Conservation (phyloP, 2,113 vertebrate genomes). For the Chiloscyllium plagiosum region DNA sequence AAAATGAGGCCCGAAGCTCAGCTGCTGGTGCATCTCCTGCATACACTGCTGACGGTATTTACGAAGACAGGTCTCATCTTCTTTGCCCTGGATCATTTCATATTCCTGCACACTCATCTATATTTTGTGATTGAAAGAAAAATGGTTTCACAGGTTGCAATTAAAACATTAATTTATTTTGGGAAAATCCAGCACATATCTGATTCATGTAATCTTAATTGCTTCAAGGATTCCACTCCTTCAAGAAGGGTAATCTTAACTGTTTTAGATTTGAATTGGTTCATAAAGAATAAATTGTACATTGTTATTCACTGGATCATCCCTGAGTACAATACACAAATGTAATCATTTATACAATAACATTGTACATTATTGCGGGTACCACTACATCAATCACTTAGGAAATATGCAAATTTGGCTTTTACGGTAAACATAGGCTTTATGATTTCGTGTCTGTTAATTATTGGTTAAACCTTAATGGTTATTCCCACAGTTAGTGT, state of each 20-base stretch:
- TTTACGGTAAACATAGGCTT: not conserved
- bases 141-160: not conserved
- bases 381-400: not conserved
- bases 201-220: not conserved
- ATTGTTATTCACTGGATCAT: not conserved
- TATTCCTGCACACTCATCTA: conserved; percentile 96
- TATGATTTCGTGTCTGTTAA: not conserved
- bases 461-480: not conserved
- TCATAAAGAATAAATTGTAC: not conserved
- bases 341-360: not conserved
- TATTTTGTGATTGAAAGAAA: not conserved
- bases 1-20: conserved; percentile 87
- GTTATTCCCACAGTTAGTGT: not conserved
- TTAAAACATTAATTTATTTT: not conserved
- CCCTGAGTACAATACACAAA: not conserved
- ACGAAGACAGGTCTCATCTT: conserved; percentile 82
- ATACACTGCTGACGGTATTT: conserved; percentile 86
- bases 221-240: not conserved
- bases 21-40: conserved; percentile 88
- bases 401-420: not conserved
- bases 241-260: not conserved
- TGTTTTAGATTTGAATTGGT: not conserved
- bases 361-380: not conserved
- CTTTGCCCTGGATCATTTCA: conserved; percentile 75
- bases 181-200: not conserved